Conservation (phyloP, 2,113 vertebrate species). For the Cavia porcellus region DNA sequence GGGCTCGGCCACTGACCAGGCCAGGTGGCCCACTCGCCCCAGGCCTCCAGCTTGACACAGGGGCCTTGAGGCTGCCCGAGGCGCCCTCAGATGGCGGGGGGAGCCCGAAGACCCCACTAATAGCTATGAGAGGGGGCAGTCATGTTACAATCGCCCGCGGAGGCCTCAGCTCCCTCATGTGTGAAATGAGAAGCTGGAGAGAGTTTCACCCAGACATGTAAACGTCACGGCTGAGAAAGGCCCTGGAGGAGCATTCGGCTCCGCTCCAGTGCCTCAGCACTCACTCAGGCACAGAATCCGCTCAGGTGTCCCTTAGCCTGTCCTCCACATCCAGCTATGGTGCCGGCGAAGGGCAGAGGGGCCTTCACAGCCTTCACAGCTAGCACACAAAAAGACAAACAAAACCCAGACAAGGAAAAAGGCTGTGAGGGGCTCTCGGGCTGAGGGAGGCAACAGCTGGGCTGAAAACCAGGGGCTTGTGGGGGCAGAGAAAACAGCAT, state of each 20-base stretch:
- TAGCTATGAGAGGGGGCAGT: fast-evolving
- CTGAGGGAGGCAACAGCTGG: too few relatives aligned
- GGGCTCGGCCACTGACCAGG: not conserved
- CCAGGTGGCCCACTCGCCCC: fast-evolving
- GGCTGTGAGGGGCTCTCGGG: fast-evolving
- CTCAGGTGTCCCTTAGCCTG: too few relatives aligned
- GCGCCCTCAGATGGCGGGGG: not conserved
- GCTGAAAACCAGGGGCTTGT: not conserved
- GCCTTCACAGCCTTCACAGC: not conserved
- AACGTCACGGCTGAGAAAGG: not conserved
- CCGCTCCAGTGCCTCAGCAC: fast-evolving
- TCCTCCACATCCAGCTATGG: not conserved
- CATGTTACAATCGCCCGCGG: fast-evolving
- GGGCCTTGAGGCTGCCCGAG: not conserved
- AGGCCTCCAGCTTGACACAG: not conserved
- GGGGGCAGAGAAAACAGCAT: fast-evolving
- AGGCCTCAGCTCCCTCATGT: not conserved
- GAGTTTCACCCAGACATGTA: not conserved
- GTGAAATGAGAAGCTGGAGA: not conserved
- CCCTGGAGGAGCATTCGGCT: fast-evolving
- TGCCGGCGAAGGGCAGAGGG: not conserved
- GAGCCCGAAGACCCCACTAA: not conserved
- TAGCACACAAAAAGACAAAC: too few relatives aligned
- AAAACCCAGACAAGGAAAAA: fast-evolving
- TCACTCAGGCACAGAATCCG: fast-evolving